Percentiles rank a stretch among this genome's conserved stretches.
Conservation (phyloP, 2,888 invertebrate genomes). For the Leptinotarsa rubiginosa region DNA sequence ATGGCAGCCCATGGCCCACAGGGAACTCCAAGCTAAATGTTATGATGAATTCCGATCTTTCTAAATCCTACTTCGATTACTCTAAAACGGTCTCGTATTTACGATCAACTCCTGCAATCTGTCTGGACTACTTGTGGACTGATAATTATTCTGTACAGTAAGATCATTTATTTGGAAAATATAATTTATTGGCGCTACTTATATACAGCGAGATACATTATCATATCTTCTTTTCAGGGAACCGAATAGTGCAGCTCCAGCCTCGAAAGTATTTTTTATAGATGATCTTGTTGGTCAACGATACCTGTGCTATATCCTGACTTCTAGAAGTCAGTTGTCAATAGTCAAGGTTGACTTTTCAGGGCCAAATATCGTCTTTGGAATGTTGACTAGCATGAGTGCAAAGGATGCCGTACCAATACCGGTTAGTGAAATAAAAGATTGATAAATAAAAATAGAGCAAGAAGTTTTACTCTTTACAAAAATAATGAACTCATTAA, state of each 20-base stretch:
- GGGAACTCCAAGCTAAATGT: conserved; percentile 55
- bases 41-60: conserved; percentile 46
- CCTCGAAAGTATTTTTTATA: conserved; percentile 83
- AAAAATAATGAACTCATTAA: too few species aligned
- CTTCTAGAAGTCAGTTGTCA: conserved; percentile 74
- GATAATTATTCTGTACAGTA: conserved; percentile 70
- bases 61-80: conserved; percentile 62
- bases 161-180: conserved; percentile 35
- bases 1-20: conserved; percentile 58
- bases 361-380: conserved; percentile 80
- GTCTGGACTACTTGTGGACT: conserved; percentile 91
- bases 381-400: conserved; percentile 76
- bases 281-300: conserved; percentile 88
- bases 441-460: background rate
- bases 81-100: conserved; percentile 57
- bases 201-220: background rate
- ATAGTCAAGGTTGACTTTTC: conserved; percentile 77
- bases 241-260: conserved; percentile 67
- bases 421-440: conserved; percentile 68
- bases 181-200: too few species aligned
- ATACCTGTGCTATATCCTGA: conserved; percentile 83
- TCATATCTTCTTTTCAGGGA: conserved; percentile 60
- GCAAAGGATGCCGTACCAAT: conserved; percentile 89
- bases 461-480: background rate
- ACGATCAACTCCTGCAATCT: conserved; percentile 81